phyloP scores from a whole-genome alignment of 2,797 vertebrate genomes.

The Hemitrygon akajei region DNA sequence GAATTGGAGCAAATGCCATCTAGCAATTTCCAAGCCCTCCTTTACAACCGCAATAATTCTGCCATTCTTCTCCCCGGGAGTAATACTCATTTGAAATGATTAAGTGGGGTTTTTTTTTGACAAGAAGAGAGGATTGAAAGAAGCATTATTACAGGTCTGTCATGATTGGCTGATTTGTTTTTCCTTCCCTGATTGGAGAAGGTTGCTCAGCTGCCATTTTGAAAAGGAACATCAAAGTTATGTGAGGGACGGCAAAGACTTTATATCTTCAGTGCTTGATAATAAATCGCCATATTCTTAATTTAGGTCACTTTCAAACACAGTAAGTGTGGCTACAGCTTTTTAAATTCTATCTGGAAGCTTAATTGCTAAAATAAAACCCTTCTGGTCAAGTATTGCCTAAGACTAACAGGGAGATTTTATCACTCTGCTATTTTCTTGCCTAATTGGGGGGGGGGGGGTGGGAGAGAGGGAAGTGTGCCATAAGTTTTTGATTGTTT shows the following conservation, averaged over 20 bases:
- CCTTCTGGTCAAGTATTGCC: not conserved
- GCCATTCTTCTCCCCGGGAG: not conserved
- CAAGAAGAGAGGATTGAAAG: not conserved
- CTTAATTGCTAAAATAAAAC: not conserved
- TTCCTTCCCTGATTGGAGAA: not conserved
- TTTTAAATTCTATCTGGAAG: not conserved
- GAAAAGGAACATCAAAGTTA: not conserved
- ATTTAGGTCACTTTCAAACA: not conserved
- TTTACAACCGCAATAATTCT: not conserved
- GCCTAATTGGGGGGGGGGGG: not conserved
- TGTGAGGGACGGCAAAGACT: not conserved
- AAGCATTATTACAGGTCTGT: not conserved
- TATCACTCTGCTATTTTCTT: too few species aligned
- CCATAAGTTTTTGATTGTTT: not conserved
- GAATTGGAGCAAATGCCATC: not conserved
- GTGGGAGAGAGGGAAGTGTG: too few species aligned
- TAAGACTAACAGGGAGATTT: not conserved
- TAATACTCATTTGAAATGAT: not conserved
- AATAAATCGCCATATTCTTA: not conserved
- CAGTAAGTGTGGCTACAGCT: not conserved
- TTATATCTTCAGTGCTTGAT: not conserved
- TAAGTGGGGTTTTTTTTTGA: not conserved
- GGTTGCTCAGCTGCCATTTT: not conserved
- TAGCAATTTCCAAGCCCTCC: not conserved
- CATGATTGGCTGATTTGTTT: not conserved